Base-by-base conservation (phyloP, 92 coral and sea anemone species). In the Parazoanthus swiftii region DNA sequence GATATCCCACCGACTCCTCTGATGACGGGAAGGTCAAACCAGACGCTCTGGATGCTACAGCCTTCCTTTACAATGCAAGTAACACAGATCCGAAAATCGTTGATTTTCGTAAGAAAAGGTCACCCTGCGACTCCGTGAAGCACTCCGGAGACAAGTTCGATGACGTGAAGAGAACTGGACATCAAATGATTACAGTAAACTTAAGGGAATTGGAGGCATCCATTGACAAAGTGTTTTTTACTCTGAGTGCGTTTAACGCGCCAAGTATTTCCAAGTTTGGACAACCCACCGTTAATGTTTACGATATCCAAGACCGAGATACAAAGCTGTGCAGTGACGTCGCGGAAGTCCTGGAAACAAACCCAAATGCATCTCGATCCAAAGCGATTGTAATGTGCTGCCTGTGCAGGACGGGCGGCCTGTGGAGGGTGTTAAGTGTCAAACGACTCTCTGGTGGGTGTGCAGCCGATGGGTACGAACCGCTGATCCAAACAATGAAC, bases 61-160 rank as follows among this genome's bases (percentile, higher is more conserved):
- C 81, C 16, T 78, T 78, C 65, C 81, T 78, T 9, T 78, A 43
- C 81, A 78, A 23, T 48, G 58, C 20, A 78, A 44, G 38, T 16
- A 42, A 42, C 65, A 44, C 81, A 46, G 81, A 78, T 48, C 81
- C 81, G 46, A 8, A 78, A 46, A 78, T 78, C 35, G 63, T 78
- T 14, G 81, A 78, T 50, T 78, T 78, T n/a, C 81, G 81, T n/a
- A 78, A 78, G 63, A 78, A 78, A 26, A 46, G 81, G 81, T 78
- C 81, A 3, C 6, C 21, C 16, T 78, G 81, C 25, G 81, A 78
- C 63, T n/a, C 81, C 33, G 81, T 78, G 65, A 46, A 78, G 63
- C 65, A 78, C 39, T 78, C 81, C 48, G 81, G 65, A 46, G 81
- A 78, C 42, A 5, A n/a, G 2, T 78, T 46, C 23, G 37, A 46